Conservation (phyloP, 2,113 vertebrate species). For the Melanerpes aurifrons region DNA sequence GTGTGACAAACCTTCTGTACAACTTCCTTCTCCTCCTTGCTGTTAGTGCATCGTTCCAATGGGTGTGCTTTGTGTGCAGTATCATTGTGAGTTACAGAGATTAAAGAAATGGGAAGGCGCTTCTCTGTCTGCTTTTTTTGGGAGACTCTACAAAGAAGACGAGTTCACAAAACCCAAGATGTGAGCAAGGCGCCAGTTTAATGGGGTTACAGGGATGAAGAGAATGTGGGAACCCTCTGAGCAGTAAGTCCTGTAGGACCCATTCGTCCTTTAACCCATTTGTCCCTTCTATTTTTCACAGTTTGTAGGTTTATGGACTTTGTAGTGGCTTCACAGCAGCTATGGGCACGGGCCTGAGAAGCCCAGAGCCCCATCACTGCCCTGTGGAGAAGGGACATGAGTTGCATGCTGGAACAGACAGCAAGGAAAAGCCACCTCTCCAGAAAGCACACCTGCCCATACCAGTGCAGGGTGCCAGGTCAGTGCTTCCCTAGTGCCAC, state of each 20-base stretch:
- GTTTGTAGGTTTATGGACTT: neutral
- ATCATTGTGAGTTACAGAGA: conserved; percentile 85
- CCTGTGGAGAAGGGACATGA: neutral
- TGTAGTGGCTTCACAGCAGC: neutral
- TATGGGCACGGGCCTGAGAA: neutral
- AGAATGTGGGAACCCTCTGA: neutral
- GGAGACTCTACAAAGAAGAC: neutral
- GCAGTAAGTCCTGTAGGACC: neutral
- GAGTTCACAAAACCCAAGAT: neutral
- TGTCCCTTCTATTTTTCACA: neutral
- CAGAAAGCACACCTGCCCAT: neutral
- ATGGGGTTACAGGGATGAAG: conserved; percentile 24
- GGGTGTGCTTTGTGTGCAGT: conserved; percentile 83
- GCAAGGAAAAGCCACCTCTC: neutral
- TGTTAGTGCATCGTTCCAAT: conserved; percentile 72
- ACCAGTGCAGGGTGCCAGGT: neutral
- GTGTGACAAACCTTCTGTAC: conserved; percentile 66
- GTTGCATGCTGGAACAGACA: neutral
- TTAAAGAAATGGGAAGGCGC: conserved; percentile 87
- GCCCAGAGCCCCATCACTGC: neutral
- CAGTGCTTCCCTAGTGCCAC: neutral
- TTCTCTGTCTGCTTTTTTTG: conserved; percentile 71
- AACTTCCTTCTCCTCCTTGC: conserved; percentile 64
- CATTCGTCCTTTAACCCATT: neutral
- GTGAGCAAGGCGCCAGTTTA: conserved; percentile 20